These are phyloP conservation scores for Erebia epiphron DNA, from an alignment of 2,888 invertebrate genomes.

Conservation along the genomic window DNA sequence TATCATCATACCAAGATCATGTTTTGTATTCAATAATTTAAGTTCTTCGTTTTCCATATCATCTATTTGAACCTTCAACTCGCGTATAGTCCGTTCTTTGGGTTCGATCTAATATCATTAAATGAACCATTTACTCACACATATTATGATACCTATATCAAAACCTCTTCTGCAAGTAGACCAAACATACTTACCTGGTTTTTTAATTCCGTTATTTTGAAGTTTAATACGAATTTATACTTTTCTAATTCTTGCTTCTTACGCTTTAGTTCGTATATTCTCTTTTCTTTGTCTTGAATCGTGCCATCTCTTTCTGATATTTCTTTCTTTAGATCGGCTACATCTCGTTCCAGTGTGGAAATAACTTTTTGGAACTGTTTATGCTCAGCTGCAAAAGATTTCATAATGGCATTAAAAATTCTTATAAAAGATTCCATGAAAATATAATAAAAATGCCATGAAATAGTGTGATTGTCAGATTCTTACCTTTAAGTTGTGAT, in stretches of 20 bases:
- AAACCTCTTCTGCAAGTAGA: background rate
- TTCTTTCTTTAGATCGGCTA: conserved; percentile 91
- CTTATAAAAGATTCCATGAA: background rate
- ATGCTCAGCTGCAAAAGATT: conserved; percentile 82
- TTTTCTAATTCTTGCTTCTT: conserved; percentile 95
- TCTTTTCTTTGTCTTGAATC: conserved; percentile 93
- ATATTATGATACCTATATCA: background rate
- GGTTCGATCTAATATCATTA: conserved; percentile 88
- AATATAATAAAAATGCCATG: background rate
- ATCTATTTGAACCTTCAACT: conserved; percentile 90
- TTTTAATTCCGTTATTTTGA: conserved; percentile 94
- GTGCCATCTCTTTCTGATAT: conserved; percentile 91
- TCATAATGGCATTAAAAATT: background rate
- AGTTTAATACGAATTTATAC: conserved; percentile 94
- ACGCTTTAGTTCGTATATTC: conserved; percentile 91
- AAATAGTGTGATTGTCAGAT: conserved; percentile 5
- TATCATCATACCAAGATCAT: conserved; percentile 69
- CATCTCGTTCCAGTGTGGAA: conserved; percentile 88
- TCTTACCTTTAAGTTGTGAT: conserved; percentile 81
- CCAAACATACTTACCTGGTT: conserved; percentile 76
- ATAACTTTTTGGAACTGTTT: conserved; percentile 88
- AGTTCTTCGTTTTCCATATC: conserved; percentile 93
- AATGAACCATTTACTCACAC: background rate
- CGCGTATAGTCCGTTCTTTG: conserved; percentile 89
- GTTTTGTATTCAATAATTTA: conserved; percentile 82